A percentile compares a stretch with the other conserved stretches of the same genome.
phyloP scores from a whole-genome alignment of 92 coral and sea anemone genomes.

The Epizoanthus ramosus region DNA sequence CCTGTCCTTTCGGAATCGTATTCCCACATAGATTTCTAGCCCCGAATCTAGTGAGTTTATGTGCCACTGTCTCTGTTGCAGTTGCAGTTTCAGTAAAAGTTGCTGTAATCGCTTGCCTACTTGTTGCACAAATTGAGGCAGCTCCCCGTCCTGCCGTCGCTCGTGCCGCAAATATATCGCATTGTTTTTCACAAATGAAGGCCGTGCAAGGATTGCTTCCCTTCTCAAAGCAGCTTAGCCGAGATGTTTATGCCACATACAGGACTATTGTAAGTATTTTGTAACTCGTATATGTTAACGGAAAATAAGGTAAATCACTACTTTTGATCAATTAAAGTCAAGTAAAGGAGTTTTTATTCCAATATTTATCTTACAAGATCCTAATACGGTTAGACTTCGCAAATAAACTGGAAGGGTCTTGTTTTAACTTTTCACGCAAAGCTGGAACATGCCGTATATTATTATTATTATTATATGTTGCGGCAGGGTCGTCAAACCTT shows the following conservation, averaged over 20 bases:
- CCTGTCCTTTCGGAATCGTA: neutral
- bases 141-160: neutral
- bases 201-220: slow-evolving; percentile 16
- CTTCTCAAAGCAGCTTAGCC: slow-evolving; percentile 6
- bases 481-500: too few relatives aligned
- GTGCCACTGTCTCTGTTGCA: neutral
- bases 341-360: too few relatives aligned
- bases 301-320: neutral
- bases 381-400: too few relatives aligned
- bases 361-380: too few relatives aligned
- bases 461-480: too few relatives aligned
- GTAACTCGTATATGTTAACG: too few relatives aligned
- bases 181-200: neutral
- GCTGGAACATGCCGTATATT: too few relatives aligned
- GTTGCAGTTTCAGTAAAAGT: slow-evolving; percentile 1
- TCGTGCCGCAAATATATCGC: neutral
- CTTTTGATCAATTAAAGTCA: neutral
- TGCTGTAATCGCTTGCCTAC: neutral
- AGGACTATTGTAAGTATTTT: slow-evolving; percentile 5
- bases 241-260: slow-evolving; percentile 2
- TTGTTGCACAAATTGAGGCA: neutral
- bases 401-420: too few relatives aligned
- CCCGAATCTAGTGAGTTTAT: neutral
- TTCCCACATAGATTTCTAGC: neutral
- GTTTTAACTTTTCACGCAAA: too few relatives aligned